These are phyloP conservation scores for Andinoacara biseriatus DNA, from an alignment of 2,113 vertebrate genomes.

Conservation along the genomic window DNA sequence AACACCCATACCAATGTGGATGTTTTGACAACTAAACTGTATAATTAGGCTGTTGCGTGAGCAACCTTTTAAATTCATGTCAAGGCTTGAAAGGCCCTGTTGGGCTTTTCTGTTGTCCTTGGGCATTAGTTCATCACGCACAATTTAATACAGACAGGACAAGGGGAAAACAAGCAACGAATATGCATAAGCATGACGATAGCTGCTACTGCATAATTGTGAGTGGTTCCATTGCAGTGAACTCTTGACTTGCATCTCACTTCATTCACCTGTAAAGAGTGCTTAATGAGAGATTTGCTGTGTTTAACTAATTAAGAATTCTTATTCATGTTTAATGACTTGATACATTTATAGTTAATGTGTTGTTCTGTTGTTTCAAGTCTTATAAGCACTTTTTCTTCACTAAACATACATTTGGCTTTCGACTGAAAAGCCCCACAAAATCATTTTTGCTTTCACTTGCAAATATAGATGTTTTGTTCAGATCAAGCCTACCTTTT, in stretches of 20 bases:
- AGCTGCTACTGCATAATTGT: background rate
- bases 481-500: too few relatives aligned
- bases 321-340: too few relatives aligned
- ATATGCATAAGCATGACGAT: background rate
- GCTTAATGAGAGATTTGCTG: background rate
- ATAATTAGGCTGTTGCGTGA: background rate
- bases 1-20: background rate
- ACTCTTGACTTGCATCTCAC: background rate
- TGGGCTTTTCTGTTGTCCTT: background rate
- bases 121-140: background rate
- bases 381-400: too few relatives aligned
- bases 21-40: background rate
- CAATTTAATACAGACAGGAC: background rate
- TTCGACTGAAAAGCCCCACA: too few relatives aligned
- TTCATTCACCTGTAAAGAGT: background rate
- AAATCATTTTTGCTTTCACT: too few relatives aligned
- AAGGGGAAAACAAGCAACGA: background rate
- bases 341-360: too few relatives aligned
- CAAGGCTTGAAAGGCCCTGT: background rate
- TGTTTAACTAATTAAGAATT: background rate
- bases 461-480: too few relatives aligned
- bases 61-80: background rate
- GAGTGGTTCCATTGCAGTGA: background rate
- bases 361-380: too few relatives aligned
- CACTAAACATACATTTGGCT: too few relatives aligned